Evolutionary conservation across 2,113 vertebrate species (phyloP), one percentile per base, ranked within the genome.

Genomic region (Amia ocellicauda): DNA sequence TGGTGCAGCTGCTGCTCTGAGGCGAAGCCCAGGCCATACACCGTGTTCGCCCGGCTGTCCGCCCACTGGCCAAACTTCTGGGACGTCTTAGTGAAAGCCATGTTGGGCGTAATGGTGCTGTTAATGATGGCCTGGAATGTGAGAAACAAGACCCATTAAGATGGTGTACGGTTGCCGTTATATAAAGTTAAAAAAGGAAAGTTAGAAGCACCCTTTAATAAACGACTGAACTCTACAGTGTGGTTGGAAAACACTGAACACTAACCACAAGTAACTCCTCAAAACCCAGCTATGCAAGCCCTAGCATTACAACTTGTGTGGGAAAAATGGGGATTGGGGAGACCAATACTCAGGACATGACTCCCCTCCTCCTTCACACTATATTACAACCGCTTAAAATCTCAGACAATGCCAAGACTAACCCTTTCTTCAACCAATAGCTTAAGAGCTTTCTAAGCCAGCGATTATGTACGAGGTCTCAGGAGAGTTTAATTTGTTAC

Each of bases 31-130:
- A 99, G 76, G 17, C 96, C 96, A 0, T 98, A 99, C 0, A 99
- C 95, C 0, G 95, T 98, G 87, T 98, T 98, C 66, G 96, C 96
- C 1, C 95, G 73, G 75, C 94, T 97, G 88, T 98, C 96, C 0
- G 95, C 96, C 96, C 96, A 98, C n/a, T 98, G 96, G 5, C 96
- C 96, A 0, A 98, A 98, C 69, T 98, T 98, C 85, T 98, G 96
- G 0, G 96, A 98, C 0, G 96, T 98, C 79, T 96, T 98, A 0
- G 96, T 98, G 78, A 98, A 98, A 22, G 92, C 93, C 96, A 98
- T 98, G 85, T 95, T 98, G 86, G 93, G 94, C 3, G 93, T 96
- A 50, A 98, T 84, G 0, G 92, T 96, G 81, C 96, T 98, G 83
- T 99, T 99, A 81, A 99, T 98, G 72, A 99, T 95, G 0, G 95